phyloP scores from a whole-genome alignment of 1,140 invertebrate species.

The Aphaenogaster floridana region DNA sequence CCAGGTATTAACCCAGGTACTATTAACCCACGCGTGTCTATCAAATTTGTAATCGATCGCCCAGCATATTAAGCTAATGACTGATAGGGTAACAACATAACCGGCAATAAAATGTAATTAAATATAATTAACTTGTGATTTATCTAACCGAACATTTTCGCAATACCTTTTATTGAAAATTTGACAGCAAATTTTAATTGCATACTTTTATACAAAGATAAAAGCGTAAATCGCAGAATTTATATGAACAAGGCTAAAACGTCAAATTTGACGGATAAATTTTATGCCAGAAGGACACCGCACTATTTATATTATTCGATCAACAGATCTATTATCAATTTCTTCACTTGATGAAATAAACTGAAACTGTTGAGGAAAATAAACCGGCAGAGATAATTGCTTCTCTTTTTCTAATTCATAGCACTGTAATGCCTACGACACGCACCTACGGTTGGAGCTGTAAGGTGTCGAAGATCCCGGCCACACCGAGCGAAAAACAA shows the following conservation, averaged over 20 bases:
- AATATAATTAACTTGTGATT: conserved; percentile 10
- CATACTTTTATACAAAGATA: not conserved
- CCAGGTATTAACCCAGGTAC: not conserved
- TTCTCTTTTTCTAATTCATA: not conserved
- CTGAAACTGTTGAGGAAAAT: not conserved
- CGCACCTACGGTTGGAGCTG: not conserved
- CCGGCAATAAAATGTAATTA: not conserved
- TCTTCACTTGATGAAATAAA: not conserved
- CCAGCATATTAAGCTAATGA: conserved; percentile 39
- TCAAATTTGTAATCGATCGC: conserved; percentile 57
- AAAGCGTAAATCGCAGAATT: not conserved
- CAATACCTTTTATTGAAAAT: not conserved
- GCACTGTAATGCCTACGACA: not conserved
- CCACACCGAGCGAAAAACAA: conserved; percentile 33
- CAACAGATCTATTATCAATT: not conserved
- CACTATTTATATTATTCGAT: not conserved
- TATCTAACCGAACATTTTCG: not conserved
- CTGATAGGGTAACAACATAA: not conserved
- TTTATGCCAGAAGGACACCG: not conserved
- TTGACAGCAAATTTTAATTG: not conserved
- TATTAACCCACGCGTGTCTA: conserved; percentile 40
- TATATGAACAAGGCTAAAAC: not conserved
- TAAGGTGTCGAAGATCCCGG: not conserved
- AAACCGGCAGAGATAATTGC: not conserved
- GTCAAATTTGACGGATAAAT: not conserved